Conservation (phyloP, 1,140 invertebrate genomes). For the Macrocentrus cingulum region DNA sequence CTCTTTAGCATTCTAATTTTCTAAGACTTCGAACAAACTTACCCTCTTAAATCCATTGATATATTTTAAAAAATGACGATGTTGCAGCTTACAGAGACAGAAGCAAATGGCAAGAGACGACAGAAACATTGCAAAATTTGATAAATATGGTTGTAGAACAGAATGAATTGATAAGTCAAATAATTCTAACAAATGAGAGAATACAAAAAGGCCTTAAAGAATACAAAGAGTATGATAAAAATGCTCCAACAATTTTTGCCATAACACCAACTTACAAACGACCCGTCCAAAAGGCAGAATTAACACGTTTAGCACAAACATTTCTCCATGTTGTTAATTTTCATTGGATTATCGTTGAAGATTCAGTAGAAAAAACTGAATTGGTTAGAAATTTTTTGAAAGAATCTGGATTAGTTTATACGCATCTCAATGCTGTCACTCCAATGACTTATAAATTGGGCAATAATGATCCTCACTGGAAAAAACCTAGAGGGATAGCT, state of each 20-base stretch:
- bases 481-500: slow-evolving; percentile 89
- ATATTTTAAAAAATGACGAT: neutral
- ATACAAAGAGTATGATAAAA: slow-evolving; percentile 26
- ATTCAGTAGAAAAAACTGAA: slow-evolving; percentile 72
- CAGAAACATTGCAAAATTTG: slow-evolving; percentile 16
- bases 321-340: slow-evolving; percentile 85
- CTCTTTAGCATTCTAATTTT: too few relatives aligned
- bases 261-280: slow-evolving; percentile 92
- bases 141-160: slow-evolving; percentile 28
- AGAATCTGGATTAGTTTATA: slow-evolving; percentile 71
- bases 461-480: slow-evolving; percentile 77
- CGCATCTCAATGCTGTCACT: slow-evolving; percentile 69
- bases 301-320: slow-evolving; percentile 89
- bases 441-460: slow-evolving; percentile 71
- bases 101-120: slow-evolving; percentile 31
- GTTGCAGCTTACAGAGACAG: slow-evolving; percentile 37
- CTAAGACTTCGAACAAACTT: too few relatives aligned
- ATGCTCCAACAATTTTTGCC: slow-evolving; percentile 71
- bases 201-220: slow-evolving; percentile 11
- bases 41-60: too few relatives aligned
- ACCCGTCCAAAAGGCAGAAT: slow-evolving; percentile 91
- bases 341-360: slow-evolving; percentile 96
- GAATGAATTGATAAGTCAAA: slow-evolving; percentile 14
- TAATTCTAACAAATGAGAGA: slow-evolving; percentile 2
- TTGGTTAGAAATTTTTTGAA: slow-evolving; percentile 81